Conservation (phyloP, 2,888 invertebrate genomes). For the Calameuta filiformis region DNA sequence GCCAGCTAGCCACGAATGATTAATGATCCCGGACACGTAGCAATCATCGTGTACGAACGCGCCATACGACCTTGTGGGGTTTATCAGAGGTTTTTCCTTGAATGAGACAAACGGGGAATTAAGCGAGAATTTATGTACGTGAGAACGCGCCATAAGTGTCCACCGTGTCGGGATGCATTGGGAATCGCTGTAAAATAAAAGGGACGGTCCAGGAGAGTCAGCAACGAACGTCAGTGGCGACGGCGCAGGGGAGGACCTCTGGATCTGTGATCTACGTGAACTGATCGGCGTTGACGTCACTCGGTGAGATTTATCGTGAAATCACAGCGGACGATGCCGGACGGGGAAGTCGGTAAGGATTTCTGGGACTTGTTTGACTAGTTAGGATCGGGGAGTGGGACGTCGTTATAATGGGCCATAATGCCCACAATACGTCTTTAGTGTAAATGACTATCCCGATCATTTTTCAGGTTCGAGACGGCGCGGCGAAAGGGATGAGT, state of each 20-base stretch:
- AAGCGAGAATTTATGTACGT: slow-evolving; percentile 1
- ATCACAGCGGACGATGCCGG: not conserved
- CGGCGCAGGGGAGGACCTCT: not conserved
- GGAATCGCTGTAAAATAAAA: not conserved
- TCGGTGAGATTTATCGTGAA: not conserved
- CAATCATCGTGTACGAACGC: slow-evolving; percentile 8
- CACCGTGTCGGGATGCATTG: not conserved
- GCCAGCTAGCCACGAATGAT: slow-evolving; percentile 25
- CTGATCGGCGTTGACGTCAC: not conserved
- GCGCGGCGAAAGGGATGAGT: not conserved
- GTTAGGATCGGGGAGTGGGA: not conserved
- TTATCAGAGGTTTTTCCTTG: slow-evolving; percentile 28
- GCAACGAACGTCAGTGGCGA: not conserved
- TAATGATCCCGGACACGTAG: slow-evolving; percentile 38
- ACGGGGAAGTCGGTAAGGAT: not conserved
- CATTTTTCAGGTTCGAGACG: not conserved
- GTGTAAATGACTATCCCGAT: not conserved
- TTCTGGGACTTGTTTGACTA: not conserved
- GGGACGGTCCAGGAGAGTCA: not conserved
- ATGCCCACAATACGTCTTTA: not conserved
- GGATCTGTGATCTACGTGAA: not conserved
- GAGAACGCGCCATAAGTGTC: not conserved
- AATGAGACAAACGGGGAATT: slow-evolving; percentile 1
- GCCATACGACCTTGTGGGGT: slow-evolving; percentile 29
- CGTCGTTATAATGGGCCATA: not conserved